These are phyloP conservation scores for Taeniopygia guttata DNA, from an alignment of 2,797 vertebrate genomes.

Conservation along the genomic window DNA sequence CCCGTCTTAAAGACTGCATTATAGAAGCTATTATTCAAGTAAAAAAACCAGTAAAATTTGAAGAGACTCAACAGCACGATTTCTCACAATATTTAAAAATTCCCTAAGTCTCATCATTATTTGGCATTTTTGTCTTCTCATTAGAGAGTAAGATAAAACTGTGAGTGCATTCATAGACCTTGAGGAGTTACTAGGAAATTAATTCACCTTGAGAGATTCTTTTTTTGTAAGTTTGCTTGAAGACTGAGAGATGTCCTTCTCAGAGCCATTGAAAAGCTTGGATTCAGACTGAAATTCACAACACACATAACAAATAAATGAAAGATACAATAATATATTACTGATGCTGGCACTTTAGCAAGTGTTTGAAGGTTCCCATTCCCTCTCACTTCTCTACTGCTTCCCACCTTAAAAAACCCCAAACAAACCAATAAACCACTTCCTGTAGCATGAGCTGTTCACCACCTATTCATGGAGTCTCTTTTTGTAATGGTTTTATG, in stretches of 20 bases:
- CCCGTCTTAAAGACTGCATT: not conserved
- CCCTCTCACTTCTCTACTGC: not conserved
- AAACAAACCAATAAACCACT: not conserved
- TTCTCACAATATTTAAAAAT: not conserved
- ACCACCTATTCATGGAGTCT: not conserved
- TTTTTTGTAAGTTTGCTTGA: slow-evolving; percentile 98
- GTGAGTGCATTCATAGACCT: not conserved
- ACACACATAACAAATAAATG: not conserved
- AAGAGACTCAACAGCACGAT: not conserved
- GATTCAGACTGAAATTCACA: slow-evolving; percentile 88
- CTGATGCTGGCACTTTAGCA: not conserved
- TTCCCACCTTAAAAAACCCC: not conserved
- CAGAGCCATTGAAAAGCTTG: slow-evolving; percentile 97
- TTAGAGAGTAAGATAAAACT: not conserved
- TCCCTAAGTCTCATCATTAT: not conserved
- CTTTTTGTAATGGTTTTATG: not conserved
- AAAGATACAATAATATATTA: not conserved
- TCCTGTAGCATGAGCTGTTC: not conserved
- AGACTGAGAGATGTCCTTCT: slow-evolving; percentile 89
- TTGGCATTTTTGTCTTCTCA: not conserved
- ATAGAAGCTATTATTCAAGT: not conserved
- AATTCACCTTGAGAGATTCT: slow-evolving; percentile 94
- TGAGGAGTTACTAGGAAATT: slow-evolving; percentile 1
- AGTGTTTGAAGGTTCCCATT: not conserved
- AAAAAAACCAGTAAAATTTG: not conserved